These are phyloP conservation scores for Cladopsammia gracilis DNA, from an alignment of 64 coral and sea anemone species.

Conservation along the genomic window DNA sequence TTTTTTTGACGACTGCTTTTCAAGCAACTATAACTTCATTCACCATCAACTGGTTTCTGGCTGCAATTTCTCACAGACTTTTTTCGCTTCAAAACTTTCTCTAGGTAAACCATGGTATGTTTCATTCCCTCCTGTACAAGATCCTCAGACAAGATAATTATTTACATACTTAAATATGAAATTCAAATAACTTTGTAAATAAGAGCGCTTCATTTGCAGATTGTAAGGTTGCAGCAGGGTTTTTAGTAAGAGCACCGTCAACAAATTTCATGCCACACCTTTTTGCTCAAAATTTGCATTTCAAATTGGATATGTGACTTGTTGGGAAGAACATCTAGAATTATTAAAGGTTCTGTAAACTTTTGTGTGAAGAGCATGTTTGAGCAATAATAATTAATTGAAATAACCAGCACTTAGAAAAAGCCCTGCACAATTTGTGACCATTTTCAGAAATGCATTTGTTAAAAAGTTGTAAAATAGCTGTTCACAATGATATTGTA, in stretches of 20 bases:
- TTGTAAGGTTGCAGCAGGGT: not conserved
- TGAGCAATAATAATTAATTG: not conserved
- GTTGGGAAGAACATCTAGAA: too few species aligned
- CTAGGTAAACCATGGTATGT: slow-evolving; percentile 48
- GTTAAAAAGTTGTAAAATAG: too few species aligned
- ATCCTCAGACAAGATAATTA: slow-evolving; percentile 5
- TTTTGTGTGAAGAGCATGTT: too few species aligned
- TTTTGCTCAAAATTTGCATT: not conserved
- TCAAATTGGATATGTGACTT: too few species aligned
- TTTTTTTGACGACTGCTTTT: not conserved
- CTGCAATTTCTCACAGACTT: not conserved
- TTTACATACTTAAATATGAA: not conserved
- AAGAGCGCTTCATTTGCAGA: not conserved
- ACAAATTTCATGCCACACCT: not conserved
- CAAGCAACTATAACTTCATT: not conserved
- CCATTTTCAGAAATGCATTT: not conserved
- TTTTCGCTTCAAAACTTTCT: slow-evolving; percentile 38
- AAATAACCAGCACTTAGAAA: not conserved
- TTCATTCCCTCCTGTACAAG: slow-evolving; percentile 26
- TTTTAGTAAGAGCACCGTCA: not conserved
- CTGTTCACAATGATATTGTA: too few species aligned
- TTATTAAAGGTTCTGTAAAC: too few species aligned
- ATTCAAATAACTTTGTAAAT: too few species aligned
- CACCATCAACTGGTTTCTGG: too few species aligned
- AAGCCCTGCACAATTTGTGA: not conserved